Percentiles rank a stretch among this genome's conserved stretches.
phyloP scores from a whole-genome alignment of 2,113 vertebrate genomes.

The Phalacrocorax brasilianus region DNA sequence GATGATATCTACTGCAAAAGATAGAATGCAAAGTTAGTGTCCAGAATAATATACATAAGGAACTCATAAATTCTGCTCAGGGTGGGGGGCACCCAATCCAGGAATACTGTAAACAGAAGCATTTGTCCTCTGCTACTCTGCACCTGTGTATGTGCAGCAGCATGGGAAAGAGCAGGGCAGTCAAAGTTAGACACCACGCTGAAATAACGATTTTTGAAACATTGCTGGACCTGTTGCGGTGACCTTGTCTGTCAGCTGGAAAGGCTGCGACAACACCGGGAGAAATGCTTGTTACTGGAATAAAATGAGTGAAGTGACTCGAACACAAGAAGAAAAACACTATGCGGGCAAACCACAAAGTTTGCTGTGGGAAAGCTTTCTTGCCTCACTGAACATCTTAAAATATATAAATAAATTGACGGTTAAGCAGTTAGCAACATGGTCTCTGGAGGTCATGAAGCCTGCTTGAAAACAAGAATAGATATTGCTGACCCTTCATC shows the following conservation, averaged over 20 bases:
- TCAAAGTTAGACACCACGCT: not conserved
- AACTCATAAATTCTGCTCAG: not conserved
- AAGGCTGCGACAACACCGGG: not conserved
- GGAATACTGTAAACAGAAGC: not conserved
- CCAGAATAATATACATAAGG: not conserved
- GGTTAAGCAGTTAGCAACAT: not conserved
- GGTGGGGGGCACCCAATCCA: not conserved
- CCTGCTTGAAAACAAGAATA: not conserved
- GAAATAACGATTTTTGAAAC: not conserved
- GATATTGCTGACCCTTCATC: not conserved
- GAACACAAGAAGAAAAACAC: not conserved
- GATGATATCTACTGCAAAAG: not conserved
- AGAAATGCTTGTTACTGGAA: not conserved
- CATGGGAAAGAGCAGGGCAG: not conserved
- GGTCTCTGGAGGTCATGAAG: not conserved
- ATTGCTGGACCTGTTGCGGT: not conserved
- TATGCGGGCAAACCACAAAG: not conserved
- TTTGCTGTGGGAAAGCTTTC: not conserved
- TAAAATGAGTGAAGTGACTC: not conserved
- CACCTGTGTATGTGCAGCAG: not conserved
- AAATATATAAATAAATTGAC: not conserved
- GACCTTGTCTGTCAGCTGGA: not conserved
- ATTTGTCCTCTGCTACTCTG: not conserved
- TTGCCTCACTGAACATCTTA: not conserved
- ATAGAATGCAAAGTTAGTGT: accelerated